Percentiles rank a stretch among this genome's conserved stretches.
Evolutionary conservation across 2,888 invertebrate genomes (phyloP).

Genomic region (Julus scanicus): DNA sequence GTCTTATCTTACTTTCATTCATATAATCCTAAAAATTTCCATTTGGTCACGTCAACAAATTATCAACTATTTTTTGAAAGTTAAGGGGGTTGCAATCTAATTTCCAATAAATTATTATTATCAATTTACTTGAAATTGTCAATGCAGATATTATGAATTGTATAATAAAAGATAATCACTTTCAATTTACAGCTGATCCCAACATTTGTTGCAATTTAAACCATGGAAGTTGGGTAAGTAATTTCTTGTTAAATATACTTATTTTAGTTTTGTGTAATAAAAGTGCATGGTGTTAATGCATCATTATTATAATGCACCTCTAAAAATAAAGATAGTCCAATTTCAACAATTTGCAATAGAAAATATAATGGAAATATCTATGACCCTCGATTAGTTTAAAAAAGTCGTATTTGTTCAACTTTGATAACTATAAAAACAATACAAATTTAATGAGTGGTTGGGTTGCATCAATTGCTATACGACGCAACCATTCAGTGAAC

Average conservation of each 20-base stretch:
- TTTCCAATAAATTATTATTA: no score
- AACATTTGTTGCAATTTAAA: slow-evolving; percentile 76
- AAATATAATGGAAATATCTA: background rate
- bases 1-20: no score
- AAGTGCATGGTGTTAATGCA: background rate
- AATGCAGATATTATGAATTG: no score
- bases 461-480: background rate
- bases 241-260: background rate
- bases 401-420: background rate
- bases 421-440: background rate
- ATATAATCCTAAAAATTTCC: no score
- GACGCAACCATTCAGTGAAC: background rate
- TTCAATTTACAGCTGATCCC: slow-evolving; percentile 71
- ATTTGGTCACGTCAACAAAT: no score
- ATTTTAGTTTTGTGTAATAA: no score
- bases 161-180: no score
- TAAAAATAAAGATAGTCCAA: background rate
- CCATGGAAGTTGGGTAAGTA: slow-evolving; percentile 75
- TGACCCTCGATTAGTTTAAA: no score
- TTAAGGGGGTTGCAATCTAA: no score
- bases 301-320: background rate
- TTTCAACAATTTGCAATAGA: background rate
- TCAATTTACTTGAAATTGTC: no score
- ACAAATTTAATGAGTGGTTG: background rate
- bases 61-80: no score